Evolutionary conservation across 2,113 vertebrate genomes (phyloP).

Genomic region (Dinomys branickii): DNA sequence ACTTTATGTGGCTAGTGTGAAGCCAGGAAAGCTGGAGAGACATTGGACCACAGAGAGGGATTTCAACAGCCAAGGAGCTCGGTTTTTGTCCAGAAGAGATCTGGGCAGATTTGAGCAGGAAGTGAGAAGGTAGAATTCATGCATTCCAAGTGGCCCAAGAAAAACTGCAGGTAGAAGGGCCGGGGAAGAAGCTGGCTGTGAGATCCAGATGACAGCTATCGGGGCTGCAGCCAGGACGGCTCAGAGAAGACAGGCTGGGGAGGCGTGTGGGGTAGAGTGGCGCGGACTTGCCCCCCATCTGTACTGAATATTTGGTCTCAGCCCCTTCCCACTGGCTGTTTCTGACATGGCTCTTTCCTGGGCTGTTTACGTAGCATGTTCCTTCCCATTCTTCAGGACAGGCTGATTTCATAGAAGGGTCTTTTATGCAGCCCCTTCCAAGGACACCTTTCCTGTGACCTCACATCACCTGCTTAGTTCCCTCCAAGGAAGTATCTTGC

Average conservation of each 20-base stretch:
- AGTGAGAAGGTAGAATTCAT: neutral
- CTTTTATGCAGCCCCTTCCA: neutral
- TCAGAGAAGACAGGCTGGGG: neutral
- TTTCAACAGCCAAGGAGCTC: neutral
- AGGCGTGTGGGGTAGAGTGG: neutral
- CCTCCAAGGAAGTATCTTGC: neutral
- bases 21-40: neutral
- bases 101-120: neutral
- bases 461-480: neutral
- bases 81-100: neutral
- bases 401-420: neutral
- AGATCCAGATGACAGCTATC: neutral
- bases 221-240: neutral
- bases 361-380: neutral
- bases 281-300: neutral
- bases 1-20: neutral
- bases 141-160: neutral
- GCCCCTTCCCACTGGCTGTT: neutral
- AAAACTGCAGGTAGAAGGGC: neutral
- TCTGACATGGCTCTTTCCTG: neutral
- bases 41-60: neutral
- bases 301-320: neutral
- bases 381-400: neutral
- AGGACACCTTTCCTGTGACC: neutral
- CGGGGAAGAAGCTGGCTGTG: neutral